Evolutionary conservation across 2,797 vertebrate species (phyloP), one percentile per base, ranked within the genome.

Genomic region (Amniataba percoides): DNA sequence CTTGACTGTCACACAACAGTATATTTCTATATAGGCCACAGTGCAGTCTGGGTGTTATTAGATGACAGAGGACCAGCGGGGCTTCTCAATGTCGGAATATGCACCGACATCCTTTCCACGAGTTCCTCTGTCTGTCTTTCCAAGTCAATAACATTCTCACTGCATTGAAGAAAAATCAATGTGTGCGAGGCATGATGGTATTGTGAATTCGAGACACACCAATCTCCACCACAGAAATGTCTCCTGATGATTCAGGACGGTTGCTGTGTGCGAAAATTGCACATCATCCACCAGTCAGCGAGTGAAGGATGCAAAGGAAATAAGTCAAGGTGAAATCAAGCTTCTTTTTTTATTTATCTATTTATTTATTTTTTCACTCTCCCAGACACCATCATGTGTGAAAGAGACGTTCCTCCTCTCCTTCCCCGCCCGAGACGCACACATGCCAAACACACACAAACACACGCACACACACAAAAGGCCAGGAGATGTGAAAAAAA

Each of bases 81-180:
- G 40, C 56, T 78, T 59, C 77, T 84, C 64, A 89, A 90, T 83
- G 80, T 86, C 74, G 43, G 66, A 83, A 78, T 83, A 82, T 78
- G 67, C 66, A 69, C 45, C 63, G 63, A 74, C 57, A 80, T 89
- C 71, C 31, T 80, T 49, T 58, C 69, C 69, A 71, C 39, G 60
- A 78, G 64, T 87, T 80, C 53, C 61, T 82, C 77, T 67, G 56
- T 87, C 85, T 91, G 69, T 82, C 81, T 75, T 63, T 77, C 80
- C 45, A 18, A 89, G 81, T 91, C 84, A 74, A 90, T 91, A 91
- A 76, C 78, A 80, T 85, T 86, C 81, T 81, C 76, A 60, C 74
- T 71, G 87, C 85, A 88, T 77, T 89, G 86, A 88, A 74, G 84
- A 89, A 81, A 93, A 89, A 87, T 92, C 90, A 81, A 92, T 93